Percentiles rank a stretch among this genome's conserved stretches.
These are phyloP conservation scores for Gymnosoma rotundatum DNA, from an alignment of 2,888 invertebrate genomes.

Conservation along the genomic window DNA sequence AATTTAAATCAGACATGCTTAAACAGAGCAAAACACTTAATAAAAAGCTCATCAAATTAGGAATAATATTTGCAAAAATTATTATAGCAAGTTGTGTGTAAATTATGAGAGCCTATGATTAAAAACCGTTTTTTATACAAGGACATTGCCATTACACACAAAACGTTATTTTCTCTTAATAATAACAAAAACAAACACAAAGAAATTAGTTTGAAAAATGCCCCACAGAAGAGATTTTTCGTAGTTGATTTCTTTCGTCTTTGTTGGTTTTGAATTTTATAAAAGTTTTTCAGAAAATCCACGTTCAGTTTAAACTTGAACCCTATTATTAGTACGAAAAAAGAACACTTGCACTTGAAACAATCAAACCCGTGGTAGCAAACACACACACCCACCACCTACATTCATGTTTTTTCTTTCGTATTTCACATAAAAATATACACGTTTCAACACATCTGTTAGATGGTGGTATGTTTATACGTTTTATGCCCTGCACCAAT, in stretches of 20 bases:
- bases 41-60: background rate
- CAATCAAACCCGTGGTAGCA: constrained; percentile 13
- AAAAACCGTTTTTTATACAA: constrained; percentile 82
- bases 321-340: constrained; percentile 62
- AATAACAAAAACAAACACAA: background rate
- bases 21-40: background rate
- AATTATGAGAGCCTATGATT: constrained; percentile 77
- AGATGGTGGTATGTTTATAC: background rate
- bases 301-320: constrained; percentile 57
- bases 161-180: background rate
- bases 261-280: background rate
- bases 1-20: background rate
- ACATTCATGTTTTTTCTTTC: too few species aligned
- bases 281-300: constrained; percentile 23
- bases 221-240: too few species aligned
- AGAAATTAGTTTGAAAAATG: background rate
- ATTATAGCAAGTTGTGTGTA: constrained; percentile 27
- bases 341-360: constrained; percentile 70
- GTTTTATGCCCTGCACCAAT: background rate
- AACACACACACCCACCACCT: background rate
- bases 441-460: too few species aligned
- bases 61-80: background rate
- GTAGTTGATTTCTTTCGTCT: too few species aligned
- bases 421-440: too few species aligned
- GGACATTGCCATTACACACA: constrained; percentile 80